phyloP scores from a whole-genome alignment of 2,888 invertebrate genomes.

The Atherix ibis region DNA sequence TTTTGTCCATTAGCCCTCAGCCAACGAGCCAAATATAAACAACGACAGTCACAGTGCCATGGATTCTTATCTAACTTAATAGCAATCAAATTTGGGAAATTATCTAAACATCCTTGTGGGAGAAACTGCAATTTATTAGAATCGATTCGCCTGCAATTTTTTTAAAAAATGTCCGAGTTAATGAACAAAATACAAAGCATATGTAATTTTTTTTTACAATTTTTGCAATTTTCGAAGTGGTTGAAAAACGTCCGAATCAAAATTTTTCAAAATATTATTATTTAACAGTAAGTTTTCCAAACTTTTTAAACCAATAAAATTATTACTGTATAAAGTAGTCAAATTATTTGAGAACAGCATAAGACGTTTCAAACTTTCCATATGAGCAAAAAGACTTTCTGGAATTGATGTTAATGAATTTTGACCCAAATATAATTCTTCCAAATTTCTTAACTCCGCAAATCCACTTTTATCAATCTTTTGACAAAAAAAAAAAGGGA shows the following conservation, averaged over 20 bases:
- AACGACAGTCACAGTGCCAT: slow-evolving; percentile 48
- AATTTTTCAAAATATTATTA: slow-evolving; percentile 39
- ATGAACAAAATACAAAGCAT: slow-evolving; percentile 14
- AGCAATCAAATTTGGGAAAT: slow-evolving; percentile 38
- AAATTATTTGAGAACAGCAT: slow-evolving; percentile 40
- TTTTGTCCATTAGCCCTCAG: slow-evolving; percentile 34
- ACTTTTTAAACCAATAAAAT: slow-evolving; percentile 35
- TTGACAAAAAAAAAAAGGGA: too few species aligned
- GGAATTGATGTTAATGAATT: slow-evolving; percentile 37
- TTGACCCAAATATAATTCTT: slow-evolving; percentile 38
- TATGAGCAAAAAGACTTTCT: slow-evolving; percentile 32
- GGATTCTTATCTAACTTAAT: slow-evolving; percentile 46
- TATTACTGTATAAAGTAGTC: slow-evolving; percentile 30
- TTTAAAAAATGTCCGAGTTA: slow-evolving; percentile 18
- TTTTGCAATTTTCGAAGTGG: slow-evolving; percentile 33
- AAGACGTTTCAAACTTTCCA: slow-evolving; percentile 33
- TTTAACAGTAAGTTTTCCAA: slow-evolving; percentile 41
- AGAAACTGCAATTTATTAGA: slow-evolving; percentile 46
- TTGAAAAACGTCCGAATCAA: slow-evolving; percentile 31
- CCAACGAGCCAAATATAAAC: slow-evolving; percentile 46
- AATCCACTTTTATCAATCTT: too few species aligned
- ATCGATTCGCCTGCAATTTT: slow-evolving; percentile 36
- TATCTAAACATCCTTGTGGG: slow-evolving; percentile 42
- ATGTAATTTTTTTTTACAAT: slow-evolving; percentile 30
- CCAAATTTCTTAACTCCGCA: slow-evolving; percentile 32